Evolutionary conservation across 2,113 vertebrate genomes (phyloP).

Genomic region (Tychaedon coryphoeus): DNA sequence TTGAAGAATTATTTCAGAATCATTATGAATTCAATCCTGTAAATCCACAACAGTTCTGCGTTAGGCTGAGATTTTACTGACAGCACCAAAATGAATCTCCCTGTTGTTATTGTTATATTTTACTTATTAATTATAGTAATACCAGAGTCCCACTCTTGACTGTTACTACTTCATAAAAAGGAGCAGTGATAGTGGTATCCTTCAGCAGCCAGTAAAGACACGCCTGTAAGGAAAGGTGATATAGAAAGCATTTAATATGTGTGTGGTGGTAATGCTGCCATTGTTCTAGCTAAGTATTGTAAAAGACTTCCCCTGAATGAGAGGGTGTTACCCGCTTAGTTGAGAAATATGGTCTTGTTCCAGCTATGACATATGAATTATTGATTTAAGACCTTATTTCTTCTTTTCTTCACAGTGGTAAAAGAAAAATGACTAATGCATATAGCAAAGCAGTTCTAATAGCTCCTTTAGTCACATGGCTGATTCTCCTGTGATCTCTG

Average conservation of each 20-base stretch:
- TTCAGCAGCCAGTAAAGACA: background rate
- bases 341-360: background rate
- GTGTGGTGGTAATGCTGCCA: background rate
- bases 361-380: background rate
- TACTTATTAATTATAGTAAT: background rate
- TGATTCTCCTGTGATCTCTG: background rate
- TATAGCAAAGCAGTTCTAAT: background rate
- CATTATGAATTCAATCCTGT: background rate
- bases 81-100: background rate
- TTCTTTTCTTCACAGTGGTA: background rate
- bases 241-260: background rate
- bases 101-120: background rate
- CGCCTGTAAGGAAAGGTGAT: background rate
- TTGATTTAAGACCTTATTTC: background rate
- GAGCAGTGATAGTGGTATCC: background rate
- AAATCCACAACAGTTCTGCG: background rate
- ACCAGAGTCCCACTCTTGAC: background rate
- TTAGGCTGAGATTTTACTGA: background rate
- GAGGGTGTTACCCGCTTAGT: rapidly evolving
- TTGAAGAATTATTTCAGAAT: background rate
- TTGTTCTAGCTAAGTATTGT: background rate
- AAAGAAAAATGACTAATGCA: background rate
- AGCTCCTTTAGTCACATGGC: background rate
- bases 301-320: background rate
- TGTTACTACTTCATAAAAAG: background rate